Percentiles rank a stretch among this genome's conserved stretches.
Evolutionary conservation across 2,113 vertebrate genomes (phyloP).

Genomic region (Bucco capensis): DNA sequence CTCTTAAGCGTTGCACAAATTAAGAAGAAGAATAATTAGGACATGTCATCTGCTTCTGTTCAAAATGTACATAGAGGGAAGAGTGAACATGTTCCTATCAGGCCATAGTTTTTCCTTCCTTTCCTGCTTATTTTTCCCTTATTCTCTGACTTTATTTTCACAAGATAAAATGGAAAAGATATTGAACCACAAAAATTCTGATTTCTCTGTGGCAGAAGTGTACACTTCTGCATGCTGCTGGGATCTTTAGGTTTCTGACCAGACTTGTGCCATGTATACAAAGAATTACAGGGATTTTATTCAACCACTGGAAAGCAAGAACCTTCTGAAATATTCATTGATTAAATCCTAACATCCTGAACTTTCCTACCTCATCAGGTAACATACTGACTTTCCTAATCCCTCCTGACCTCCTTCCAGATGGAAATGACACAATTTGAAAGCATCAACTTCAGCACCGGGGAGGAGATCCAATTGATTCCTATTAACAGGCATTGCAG

Average conservation of each 20-base stretch:
- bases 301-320: not conserved
- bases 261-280: not conserved
- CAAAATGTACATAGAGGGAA: not conserved
- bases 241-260: not conserved
- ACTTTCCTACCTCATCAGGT: not conserved
- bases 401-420: constrained; percentile 1
- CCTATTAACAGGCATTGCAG: not conserved
- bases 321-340: constrained; percentile 3
- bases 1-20: not conserved
- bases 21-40: not conserved
- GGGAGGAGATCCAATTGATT: not conserved
- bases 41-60: not conserved
- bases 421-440: not conserved
- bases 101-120: not conserved
- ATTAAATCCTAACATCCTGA: not conserved
- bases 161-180: not conserved
- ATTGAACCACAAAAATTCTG: not conserved
- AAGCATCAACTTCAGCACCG: not conserved
- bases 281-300: not conserved
- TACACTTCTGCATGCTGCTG: not conserved
- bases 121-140: not conserved
- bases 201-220: not conserved
- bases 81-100: not conserved
- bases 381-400: not conserved
- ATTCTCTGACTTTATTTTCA: not conserved